Conservation (phyloP, 2,113 vertebrate genomes). For the Labeo rohita region DNA sequence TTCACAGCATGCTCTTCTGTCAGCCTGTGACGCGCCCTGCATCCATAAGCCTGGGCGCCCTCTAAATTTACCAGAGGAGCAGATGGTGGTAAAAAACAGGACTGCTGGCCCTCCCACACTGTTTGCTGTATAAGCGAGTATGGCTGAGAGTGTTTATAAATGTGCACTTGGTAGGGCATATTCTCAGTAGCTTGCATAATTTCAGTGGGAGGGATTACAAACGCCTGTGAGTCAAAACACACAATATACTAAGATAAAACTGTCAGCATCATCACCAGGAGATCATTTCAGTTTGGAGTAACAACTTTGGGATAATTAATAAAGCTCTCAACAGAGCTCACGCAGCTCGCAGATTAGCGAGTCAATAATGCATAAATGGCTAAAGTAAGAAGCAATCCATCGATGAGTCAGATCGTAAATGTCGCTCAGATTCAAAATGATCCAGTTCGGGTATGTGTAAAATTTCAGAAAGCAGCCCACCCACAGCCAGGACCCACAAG, state of each 20-base stretch:
- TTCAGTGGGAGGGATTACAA: conserved; percentile 12
- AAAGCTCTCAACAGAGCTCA: conserved; percentile 7
- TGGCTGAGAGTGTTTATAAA: conserved; percentile 32
- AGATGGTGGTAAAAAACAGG: conserved; percentile 77
- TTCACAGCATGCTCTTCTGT: conserved; percentile 75
- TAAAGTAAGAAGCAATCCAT: background rate
- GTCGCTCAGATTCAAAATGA: background rate
- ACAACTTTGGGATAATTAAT: conserved; percentile 15
- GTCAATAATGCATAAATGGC: background rate
- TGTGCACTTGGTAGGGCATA: background rate
- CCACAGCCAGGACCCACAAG: background rate
- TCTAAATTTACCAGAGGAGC: conserved; percentile 74
- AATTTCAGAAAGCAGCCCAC: background rate
- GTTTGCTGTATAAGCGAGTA: conserved; percentile 29
- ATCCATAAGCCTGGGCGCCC: conserved; percentile 67
- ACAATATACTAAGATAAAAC: background rate
- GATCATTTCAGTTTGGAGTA: background rate
- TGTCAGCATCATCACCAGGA: background rate
- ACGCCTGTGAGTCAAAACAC: background rate
- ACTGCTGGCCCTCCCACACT: conserved; percentile 67
- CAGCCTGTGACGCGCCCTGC: conserved; percentile 64
- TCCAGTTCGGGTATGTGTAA: background rate
- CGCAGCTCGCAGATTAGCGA: background rate
- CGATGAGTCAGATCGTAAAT: conserved; percentile 8
- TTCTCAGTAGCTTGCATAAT: background rate